Conservation (phyloP, 2,888 invertebrate species). For the Drosophila subsilvestris region DNA sequence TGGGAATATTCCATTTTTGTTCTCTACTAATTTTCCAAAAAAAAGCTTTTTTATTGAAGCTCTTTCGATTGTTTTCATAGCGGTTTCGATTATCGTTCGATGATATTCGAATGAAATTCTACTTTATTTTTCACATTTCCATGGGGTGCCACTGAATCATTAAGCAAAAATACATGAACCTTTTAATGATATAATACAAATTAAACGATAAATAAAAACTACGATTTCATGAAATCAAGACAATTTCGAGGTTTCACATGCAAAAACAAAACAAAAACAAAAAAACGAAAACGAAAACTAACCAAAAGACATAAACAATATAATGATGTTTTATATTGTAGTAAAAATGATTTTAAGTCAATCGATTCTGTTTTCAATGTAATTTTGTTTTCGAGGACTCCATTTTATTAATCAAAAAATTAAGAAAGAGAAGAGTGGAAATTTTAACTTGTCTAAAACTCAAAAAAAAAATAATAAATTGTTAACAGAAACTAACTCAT, state of each 20-base stretch:
- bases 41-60: not conserved
- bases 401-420: not conserved
- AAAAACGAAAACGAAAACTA: slow-evolving; percentile 15
- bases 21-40: not conserved
- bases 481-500: slow-evolving; percentile 82
- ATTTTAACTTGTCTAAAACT: slow-evolving; percentile 47
- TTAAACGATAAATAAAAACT: slow-evolving; percentile 53
- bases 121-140: not conserved
- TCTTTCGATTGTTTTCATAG: too few species aligned
- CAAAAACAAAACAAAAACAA: slow-evolving; percentile 54
- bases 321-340: slow-evolving; percentile 41
- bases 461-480: slow-evolving; percentile 45
- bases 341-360: slow-evolving; percentile 43
- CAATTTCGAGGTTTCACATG: slow-evolving; percentile 82
- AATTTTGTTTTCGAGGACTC: slow-evolving; percentile 4
- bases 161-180: slow-evolving; percentile 30
- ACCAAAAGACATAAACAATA: slow-evolving; percentile 14
- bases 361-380: slow-evolving; percentile 17
- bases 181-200: slow-evolving; percentile 25
- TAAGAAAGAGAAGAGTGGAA: slow-evolving; percentile 2
- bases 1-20: too few species aligned
- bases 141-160: slow-evolving; percentile 23
- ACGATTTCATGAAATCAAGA: slow-evolving; percentile 79
- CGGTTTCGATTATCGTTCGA: not conserved
- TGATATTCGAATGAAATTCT: not conserved